These are phyloP conservation scores for Puffinus mauretanicus DNA, from an alignment of 2,113 vertebrate species.

Conservation along the genomic window DNA sequence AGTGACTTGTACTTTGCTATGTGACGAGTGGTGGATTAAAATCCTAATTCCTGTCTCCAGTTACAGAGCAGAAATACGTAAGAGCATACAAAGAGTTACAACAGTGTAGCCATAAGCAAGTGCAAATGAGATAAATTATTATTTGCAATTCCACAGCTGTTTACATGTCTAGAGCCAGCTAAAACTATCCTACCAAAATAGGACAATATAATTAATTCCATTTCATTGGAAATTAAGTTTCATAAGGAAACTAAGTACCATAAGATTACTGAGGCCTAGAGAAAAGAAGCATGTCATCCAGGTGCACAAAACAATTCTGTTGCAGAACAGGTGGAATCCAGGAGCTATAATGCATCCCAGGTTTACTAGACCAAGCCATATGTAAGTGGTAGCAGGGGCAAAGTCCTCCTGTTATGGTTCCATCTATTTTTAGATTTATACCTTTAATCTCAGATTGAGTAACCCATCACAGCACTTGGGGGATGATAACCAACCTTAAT, in stretches of 20 bases:
- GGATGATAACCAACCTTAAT: background rate
- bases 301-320: background rate
- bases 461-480: background rate
- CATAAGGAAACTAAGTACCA: background rate
- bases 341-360: background rate
- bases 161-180: constrained; percentile 8
- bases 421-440: background rate
- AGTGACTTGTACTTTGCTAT: background rate
- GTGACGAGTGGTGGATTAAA: background rate
- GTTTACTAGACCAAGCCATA: background rate
- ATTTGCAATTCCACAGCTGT: constrained; percentile 5
- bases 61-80: background rate
- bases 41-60: background rate
- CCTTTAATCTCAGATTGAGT: background rate
- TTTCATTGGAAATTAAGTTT: constrained; percentile 32
- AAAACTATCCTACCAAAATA: background rate
- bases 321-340: background rate
- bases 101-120: background rate
- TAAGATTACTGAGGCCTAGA: background rate
- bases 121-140: constrained; percentile 3
- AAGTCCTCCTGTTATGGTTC: background rate
- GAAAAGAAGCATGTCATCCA: background rate
- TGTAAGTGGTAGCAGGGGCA: background rate
- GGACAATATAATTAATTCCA: background rate
- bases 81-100: background rate